Conservation (phyloP, 2,888 invertebrate species). For the Epinotia brunnichana region DNA sequence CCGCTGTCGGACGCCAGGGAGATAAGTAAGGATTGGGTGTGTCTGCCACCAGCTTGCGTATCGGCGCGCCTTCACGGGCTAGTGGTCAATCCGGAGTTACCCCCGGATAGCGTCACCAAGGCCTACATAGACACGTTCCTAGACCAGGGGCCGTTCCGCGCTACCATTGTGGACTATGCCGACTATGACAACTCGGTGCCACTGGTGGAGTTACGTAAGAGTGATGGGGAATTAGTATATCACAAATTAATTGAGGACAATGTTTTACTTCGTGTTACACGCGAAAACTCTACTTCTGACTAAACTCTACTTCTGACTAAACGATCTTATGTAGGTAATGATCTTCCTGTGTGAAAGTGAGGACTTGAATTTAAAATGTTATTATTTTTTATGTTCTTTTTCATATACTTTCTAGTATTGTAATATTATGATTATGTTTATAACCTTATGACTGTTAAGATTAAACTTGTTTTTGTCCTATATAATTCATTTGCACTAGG, state of each 20-base stretch:
- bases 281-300: conserved; percentile 9
- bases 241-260: conserved; percentile 20
- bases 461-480: background rate
- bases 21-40: conserved; percentile 30
- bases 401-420: background rate
- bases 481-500: background rate
- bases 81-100: conserved; percentile 10
- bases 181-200: conserved; percentile 24
- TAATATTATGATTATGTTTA: background rate
- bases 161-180: conserved; percentile 24
- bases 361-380: background rate
- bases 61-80: conserved; percentile 29
- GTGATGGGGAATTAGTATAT: conserved; percentile 21
- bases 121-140: conserved; percentile 25
- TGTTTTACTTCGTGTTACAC: conserved; percentile 16
- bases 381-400: background rate
- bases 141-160: conserved; percentile 48
- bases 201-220: conserved; percentile 23
- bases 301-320: too few relatives aligned
- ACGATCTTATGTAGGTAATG: background rate
- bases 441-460: background rate
- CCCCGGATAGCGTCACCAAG: conserved; percentile 11
- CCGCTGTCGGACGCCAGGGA: conserved; percentile 54
- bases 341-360: background rate
- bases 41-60: conserved; percentile 15